Evolutionary conservation across 1,140 invertebrate genomes (phyloP).

Genomic region (Paraescarpia echinospica): DNA sequence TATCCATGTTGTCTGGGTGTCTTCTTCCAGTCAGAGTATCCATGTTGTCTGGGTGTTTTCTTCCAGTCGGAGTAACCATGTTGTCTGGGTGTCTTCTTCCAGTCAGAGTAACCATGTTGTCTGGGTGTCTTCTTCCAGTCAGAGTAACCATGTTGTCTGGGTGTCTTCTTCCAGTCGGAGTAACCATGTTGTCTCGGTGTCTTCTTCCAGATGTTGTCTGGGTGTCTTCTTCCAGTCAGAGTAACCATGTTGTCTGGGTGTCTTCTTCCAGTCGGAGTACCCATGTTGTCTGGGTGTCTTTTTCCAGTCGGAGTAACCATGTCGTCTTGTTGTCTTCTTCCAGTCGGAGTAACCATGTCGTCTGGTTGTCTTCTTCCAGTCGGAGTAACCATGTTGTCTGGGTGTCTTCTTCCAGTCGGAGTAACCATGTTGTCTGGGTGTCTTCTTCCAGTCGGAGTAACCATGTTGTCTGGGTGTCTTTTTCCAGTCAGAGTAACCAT

Average conservation of each 20-base stretch:
- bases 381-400: too few relatives aligned
- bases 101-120: neutral
- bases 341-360: neutral
- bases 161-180: conserved; percentile 49
- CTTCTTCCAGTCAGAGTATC: neutral
- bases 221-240: conserved; percentile 49
- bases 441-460: conserved; percentile 56
- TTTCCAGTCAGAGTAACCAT: neutral
- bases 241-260: too few relatives aligned
- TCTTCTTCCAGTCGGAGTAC: neutral
- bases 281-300: neutral
- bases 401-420: too few relatives aligned
- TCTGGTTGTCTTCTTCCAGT: conserved; percentile 36
- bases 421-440: neutral
- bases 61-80: conserved; percentile 60
- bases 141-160: conserved; percentile 46
- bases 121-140: conserved; percentile 39
- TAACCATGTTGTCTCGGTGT: too few relatives aligned
- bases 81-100: too few relatives aligned
- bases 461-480: too few relatives aligned
- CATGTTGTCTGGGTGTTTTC: neutral
- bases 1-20: too few relatives aligned
- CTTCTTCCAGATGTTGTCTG: neutral
- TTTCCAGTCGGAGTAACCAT: conserved; percentile 59
- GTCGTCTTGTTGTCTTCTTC: too few relatives aligned